Base-by-base conservation (phyloP, 2,797 vertebrate species). In the Pipistrellus pipistrellus region DNA sequence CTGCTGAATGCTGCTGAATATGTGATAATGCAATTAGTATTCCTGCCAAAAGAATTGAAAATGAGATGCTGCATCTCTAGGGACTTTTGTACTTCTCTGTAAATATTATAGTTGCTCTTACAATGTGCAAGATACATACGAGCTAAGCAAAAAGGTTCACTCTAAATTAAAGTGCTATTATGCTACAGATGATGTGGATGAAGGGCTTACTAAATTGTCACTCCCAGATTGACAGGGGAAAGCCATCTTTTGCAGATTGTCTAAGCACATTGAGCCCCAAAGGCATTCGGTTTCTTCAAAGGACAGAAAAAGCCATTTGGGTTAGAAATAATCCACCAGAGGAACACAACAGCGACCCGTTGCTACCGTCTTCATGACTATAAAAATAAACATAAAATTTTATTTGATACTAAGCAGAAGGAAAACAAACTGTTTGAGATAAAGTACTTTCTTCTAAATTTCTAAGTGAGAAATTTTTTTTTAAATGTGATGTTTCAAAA, bases 21-120 rank as follows among this genome's bases (percentile, higher is more conserved):
- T 96, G 97, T 98, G 98, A 98, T 98, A 98, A 98, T 97, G 86
- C 91, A 98, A 98, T 98, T 98, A 98, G 97, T 97, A 98, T 97
- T 98, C 97, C 96, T 97, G 98, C 96, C 97, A 98, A 91, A 90
- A 92, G 98, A 98, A 98, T 97, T 97, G 95, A 97, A 98, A 98
- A 98, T 98, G 96, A 97, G 97, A 97, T 97, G 97, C 95, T 97
- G 81, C 91, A 77, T 97, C 97, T 98, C 97, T 30, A 68, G 97
- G 93, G 98, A 97, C 83, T 76, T 97, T 91, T 94, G 81, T 96
- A 90, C 10, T 90, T 86, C 93, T 97, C 96, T 95, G 72, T 97
- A 97, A 97, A 96, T n/a, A n/a, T n/a, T n/a, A n/a, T 96, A 85
- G 6, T 25, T 96, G 89, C 84, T 96, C 82, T 96, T 98, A 95